Evolutionary conservation across 2,888 invertebrate genomes (phyloP).

Genomic region (Tetragonisca angustula): DNA sequence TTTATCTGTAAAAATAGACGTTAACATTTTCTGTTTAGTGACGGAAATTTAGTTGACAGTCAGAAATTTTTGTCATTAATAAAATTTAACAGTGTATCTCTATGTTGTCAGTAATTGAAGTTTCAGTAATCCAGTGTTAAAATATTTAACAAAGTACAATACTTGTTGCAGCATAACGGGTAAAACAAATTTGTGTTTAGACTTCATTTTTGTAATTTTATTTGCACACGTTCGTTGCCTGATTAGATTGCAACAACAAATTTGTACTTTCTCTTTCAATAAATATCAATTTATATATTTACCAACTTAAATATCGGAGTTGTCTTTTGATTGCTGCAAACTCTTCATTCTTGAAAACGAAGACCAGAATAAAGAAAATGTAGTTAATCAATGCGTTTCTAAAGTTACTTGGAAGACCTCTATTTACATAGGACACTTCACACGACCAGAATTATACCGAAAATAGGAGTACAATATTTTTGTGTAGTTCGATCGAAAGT

Average conservation of each 20-base stretch:
- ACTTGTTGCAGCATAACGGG: neutral
- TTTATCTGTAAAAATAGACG: neutral
- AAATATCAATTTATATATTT: too few species aligned
- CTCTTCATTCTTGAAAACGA: neutral
- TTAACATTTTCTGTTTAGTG: neutral
- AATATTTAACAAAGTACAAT: neutral
- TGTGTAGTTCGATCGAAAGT: too few species aligned
- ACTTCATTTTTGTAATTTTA: too few species aligned
- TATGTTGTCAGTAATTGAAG: neutral
- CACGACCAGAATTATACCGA: too few species aligned
- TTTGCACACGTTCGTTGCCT: too few species aligned
- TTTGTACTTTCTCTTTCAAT: too few species aligned
- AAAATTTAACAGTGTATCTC: neutral
- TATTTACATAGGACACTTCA: neutral
- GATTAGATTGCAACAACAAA: too few species aligned
- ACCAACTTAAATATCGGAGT: too few species aligned
- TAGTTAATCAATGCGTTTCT: neutral
- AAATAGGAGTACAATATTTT: too few species aligned
- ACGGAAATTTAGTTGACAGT: neutral
- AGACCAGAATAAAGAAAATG: neutral
- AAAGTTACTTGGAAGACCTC: too few species aligned
- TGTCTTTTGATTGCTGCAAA: too few species aligned
- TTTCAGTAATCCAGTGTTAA: neutral
- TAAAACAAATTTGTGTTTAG: neutral
- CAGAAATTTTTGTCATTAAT: accelerated